Evolutionary conservation across 2,888 invertebrate species (phyloP).

Genomic region (Lapara coniferarum): DNA sequence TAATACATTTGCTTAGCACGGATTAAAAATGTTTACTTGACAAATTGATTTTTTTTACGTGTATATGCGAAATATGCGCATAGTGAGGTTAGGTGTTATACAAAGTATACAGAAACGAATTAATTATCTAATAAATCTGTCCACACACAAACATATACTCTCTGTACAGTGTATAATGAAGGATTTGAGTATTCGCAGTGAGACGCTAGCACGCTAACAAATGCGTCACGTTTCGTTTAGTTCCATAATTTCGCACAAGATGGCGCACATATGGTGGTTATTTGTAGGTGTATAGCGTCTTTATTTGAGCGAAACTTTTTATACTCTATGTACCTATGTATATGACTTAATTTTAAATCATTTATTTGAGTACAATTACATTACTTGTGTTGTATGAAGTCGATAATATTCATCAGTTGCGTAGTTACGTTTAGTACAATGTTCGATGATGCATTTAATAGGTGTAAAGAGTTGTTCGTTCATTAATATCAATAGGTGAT

Average conservation of each 20-base stretch:
- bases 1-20: too few species aligned
- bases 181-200: conserved; percentile 54
- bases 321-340: conserved; percentile 74
- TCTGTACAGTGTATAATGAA: conserved; percentile 68
- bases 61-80: not conserved
- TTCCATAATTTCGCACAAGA: not conserved
- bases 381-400: conserved; percentile 40
- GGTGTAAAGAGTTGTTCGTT: conserved; percentile 49
- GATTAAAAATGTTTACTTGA: too few species aligned
- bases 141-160: conserved; percentile 39
- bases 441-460: conserved; percentile 73
- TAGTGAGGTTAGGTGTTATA: not conserved
- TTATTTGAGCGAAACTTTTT: conserved; percentile 54
- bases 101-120: conserved; percentile 27
- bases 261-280: not conserved
- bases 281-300: conserved; percentile 30
- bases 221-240: not conserved
- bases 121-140: conserved; percentile 37
- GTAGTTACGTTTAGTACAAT: conserved; percentile 68
- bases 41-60: too few species aligned
- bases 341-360: conserved; percentile 69
- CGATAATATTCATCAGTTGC: conserved; percentile 49
- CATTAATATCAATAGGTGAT: not conserved
- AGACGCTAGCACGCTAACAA: conserved; percentile 29
- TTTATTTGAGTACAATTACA: conserved; percentile 55